Evolutionary conservation across 2,888 invertebrate species (phyloP), one percentile per base, ranked within the genome.

Genomic region (Aplocera efformata): DNA sequence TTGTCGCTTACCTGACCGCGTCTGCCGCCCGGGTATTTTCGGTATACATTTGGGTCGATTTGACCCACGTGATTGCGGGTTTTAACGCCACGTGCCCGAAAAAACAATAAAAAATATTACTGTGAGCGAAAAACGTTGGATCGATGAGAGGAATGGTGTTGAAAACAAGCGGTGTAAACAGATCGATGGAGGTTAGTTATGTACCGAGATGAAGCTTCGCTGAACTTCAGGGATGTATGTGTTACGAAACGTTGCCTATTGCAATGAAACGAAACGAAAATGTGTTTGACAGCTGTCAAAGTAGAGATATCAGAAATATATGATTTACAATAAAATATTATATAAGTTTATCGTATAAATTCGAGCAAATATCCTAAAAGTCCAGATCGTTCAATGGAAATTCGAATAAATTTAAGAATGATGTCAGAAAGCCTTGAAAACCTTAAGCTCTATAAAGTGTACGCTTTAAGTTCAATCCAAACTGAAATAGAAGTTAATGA

Each of bases 11-110:
- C 82, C 78, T 74, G 67, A 57, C 63, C 72, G 81, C 82, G 80
- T 71, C 73, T 67, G 82, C 82, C 83, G 81, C 81, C 86, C 84
- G 86, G 85, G 82, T 88, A 86, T 86, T 88, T 86, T 86, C 78
- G 85, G 84, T 77, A 70, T 71, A 72, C 76, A 76, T 73, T 72
- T 63, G 66, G 68, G 74, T 77, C 76, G 68, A 74, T 75, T 59
- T 69, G 59, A 62, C 65, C 67, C 80, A 75, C 78, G 79, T 76
- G 78, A 79, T 74, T 65, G 60, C 65, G 59, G 33, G 30, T 24
- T 24, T 10, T 7, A 10, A 33, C 11, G 30, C 43, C 50, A 50
- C 50, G 50, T 50, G 50, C 33, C 28, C 26, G 28, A 27, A 37
- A 46, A 46, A 42, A 41, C 35, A 29, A 40, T 47, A 45, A 35